phyloP scores from a whole-genome alignment of 2,113 vertebrate genomes.

The Aythya baeri region DNA sequence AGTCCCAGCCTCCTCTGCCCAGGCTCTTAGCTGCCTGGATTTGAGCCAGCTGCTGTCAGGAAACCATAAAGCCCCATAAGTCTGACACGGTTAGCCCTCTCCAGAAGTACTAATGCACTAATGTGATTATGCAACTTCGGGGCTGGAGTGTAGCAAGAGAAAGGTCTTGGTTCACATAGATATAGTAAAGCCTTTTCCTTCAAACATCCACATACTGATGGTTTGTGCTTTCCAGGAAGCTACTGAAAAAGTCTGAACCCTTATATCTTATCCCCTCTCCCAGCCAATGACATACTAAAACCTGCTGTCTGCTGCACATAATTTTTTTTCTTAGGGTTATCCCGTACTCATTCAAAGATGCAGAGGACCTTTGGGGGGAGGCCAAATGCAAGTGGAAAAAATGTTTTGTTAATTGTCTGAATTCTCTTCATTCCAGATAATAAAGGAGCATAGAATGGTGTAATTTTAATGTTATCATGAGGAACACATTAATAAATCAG shows the following conservation, averaged over 20 bases:
- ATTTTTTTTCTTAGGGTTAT: background rate
- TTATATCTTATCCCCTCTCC: fast-evolving
- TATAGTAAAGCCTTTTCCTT: background rate
- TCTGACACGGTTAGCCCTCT: background rate
- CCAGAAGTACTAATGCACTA: background rate
- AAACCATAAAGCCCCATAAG: background rate
- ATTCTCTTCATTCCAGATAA: background rate
- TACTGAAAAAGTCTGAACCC: background rate
- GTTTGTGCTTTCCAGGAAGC: background rate
- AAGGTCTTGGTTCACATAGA: background rate
- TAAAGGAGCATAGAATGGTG: background rate
- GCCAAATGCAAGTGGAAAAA: background rate
- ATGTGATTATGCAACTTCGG: constrained; percentile 5
- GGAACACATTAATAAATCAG: background rate
- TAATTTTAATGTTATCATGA: background rate
- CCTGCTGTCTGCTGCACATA: background rate
- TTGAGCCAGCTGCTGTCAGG: background rate
- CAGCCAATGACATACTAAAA: background rate
- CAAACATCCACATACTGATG: background rate
- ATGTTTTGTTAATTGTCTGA: background rate
- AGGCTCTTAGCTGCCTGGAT: background rate
- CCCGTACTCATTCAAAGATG: background rate
- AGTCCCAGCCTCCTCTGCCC: background rate
- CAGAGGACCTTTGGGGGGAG: background rate
- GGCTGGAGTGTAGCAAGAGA: background rate